Conservation (phyloP, 2,113 vertebrate species). For the Periophthalmodon schlosseri region DNA sequence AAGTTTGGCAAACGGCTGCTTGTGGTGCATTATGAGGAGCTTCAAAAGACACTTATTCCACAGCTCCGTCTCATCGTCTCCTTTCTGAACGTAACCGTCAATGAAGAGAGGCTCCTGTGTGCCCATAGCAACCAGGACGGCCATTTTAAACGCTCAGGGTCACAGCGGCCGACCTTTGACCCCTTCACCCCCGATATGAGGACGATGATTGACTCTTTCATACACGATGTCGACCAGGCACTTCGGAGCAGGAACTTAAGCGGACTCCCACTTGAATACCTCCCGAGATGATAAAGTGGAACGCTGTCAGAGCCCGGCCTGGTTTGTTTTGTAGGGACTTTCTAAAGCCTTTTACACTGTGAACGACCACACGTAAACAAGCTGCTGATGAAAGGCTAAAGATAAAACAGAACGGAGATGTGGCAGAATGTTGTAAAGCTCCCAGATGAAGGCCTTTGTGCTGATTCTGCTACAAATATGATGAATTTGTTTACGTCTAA, state of each 20-base stretch:
- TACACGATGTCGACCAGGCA: constrained; percentile 83
- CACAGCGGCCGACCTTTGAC: constrained; percentile 83
- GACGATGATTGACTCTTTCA: constrained; percentile 81
- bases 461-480: background rate
- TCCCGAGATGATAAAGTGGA: constrained; percentile 84
- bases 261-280: constrained; percentile 86
- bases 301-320: constrained; percentile 5
- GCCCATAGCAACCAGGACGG: constrained; percentile 93
- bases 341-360: constrained; percentile 19
- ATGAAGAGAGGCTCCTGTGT: constrained; percentile 89
- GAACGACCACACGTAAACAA: constrained; percentile 17
- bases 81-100: constrained; percentile 80
- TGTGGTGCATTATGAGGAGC: constrained; percentile 93
- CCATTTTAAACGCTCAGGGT: constrained; percentile 90
- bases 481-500: constrained; percentile 3
- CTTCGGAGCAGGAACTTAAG: constrained; percentile 85
- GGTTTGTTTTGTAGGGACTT: constrained; percentile 11
- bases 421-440: background rate
- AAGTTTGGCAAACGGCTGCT: constrained; percentile 84
- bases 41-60: constrained; percentile 83
- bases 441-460: constrained; percentile 6
- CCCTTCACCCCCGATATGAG: constrained; percentile 90
- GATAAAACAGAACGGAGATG: background rate
- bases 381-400: background rate
- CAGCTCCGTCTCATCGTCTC: constrained; percentile 86